A percentile compares a stretch with the other conserved stretches of the same genome.
Conservation (phyloP, 1,140 invertebrate genomes). For the Carposina sasakii region DNA sequence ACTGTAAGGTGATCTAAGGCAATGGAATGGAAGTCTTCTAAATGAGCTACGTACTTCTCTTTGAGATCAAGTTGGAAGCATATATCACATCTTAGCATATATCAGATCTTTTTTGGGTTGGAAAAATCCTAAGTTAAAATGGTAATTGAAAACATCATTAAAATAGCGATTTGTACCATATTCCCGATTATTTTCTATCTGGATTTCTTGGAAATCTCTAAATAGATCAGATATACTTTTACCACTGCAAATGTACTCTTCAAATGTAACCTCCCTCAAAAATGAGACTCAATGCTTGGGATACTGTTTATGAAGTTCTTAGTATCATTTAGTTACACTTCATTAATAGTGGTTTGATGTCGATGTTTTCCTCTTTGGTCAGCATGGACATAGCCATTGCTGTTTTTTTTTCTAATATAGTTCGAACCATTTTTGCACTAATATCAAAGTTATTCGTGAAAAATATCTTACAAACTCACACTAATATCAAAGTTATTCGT, state of each 20-base stretch:
- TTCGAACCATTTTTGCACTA: conserved; percentile 22
- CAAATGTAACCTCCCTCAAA: conserved; percentile 27
- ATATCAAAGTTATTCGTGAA: conserved; percentile 26
- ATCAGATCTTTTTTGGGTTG: conserved; percentile 55
- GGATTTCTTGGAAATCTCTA: conserved; percentile 32
- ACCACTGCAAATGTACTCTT: conserved; percentile 42
- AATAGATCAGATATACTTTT: conserved; percentile 39
- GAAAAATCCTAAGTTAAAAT: conserved; percentile 51
- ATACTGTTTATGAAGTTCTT: conserved; percentile 34
- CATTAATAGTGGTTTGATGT: background rate
- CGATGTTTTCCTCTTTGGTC: conserved; percentile 10
- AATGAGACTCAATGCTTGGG: conserved; percentile 43
- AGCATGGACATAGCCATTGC: conserved; percentile 16
- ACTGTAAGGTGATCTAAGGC: conserved; percentile 13
- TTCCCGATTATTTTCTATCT: conserved; percentile 14
- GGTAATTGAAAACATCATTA: conserved; percentile 36
- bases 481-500: conserved; percentile 24
- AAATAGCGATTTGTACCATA: conserved; percentile 32
- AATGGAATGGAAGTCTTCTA: too few relatives aligned
- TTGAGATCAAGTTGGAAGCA: conserved; percentile 39
- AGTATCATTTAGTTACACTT: conserved; percentile 5
- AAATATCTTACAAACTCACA: conserved; percentile 30
- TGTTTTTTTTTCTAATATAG: conserved; percentile 25
- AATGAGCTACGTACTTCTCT: too few relatives aligned
- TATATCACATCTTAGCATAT: conserved; percentile 48